These are phyloP conservation scores for Hassar affinis DNA, from an alignment of 2,113 vertebrate species.

Conservation along the genomic window DNA sequence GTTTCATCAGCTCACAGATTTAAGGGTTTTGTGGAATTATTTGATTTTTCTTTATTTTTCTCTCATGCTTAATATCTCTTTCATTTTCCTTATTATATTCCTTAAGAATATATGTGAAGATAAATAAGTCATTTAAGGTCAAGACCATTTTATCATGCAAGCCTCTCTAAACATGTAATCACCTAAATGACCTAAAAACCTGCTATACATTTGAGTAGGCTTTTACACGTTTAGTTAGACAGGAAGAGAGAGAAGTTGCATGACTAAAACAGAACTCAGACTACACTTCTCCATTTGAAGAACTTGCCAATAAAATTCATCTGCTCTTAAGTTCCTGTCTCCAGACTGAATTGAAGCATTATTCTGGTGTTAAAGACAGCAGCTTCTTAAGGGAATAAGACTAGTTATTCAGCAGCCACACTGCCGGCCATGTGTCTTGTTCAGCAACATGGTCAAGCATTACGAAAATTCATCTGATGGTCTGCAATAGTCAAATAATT, in stretches of 20 bases:
- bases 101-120: not conserved
- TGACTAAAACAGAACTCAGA: not conserved
- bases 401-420: not conserved
- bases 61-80: not conserved
- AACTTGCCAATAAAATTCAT: not conserved
- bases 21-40: not conserved
- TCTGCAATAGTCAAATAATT: not conserved
- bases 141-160: not conserved
- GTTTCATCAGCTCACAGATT: not conserved
- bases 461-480: not conserved
- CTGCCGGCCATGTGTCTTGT: not conserved
- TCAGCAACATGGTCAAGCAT: not conserved
- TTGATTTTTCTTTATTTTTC: not conserved
- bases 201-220: not conserved
- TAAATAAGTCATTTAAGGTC: not conserved
- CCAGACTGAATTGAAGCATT: not conserved
- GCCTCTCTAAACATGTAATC: not conserved
- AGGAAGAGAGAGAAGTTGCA: not conserved
- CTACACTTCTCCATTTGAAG: not conserved
- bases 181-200: not conserved
- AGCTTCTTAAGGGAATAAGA: not conserved
- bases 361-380: not conserved
- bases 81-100: not conserved
- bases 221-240: not conserved
- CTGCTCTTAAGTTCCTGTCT: not conserved